Base-by-base conservation (phyloP, 2,113 vertebrate species). In the Glareola pratincola region DNA sequence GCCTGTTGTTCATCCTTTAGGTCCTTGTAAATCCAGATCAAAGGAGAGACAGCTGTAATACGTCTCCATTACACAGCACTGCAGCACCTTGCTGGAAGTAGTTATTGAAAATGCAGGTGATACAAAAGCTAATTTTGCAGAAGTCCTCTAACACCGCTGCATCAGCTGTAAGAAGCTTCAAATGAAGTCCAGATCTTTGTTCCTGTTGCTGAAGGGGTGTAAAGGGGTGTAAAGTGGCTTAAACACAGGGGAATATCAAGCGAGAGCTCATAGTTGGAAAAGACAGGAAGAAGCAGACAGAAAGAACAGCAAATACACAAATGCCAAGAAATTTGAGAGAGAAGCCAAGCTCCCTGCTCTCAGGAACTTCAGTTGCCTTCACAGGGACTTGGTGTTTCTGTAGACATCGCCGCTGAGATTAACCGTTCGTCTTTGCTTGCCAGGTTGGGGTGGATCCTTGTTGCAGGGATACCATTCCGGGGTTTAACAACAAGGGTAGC, bases 401-500 rank as follows among this genome's bases (percentile, higher is more conserved):
- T 32, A 4, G 24, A 18, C 4, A 0, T 26, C 4, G 15, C 10
- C 64, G 2, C 29, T 5, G 30, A 53, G 62, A 22, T 72, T 7
- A 7, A 7, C 24, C 17, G 0, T 79, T 4, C 1, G 3, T 77
- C 50, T 12, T 83, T 4, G 37, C 22, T 80, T 32, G 90, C 32
- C 3, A 3, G 29, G 7, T 43, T 1, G 2, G 45, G 3, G 23
- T 32, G 2, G 32, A 6, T 9, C 26, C 34, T 15, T 1, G 3
- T 5, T 1, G 3, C 0, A 16, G 41, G 64, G 36, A 0, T 41
- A 4, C 17, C 4, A 8, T 5, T 2, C 1, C 0, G 0, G 30
- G 68, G 68, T n/a, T 95, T 26, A 96, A 26, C 47, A 96, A 4
- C 86, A 92, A 12, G 93, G 17, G 48, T 66, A 93, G 88, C 74